Evolutionary conservation across 2,888 invertebrate genomes (phyloP), one percentile per base, ranked within the genome.

Genomic region (Ceramica pisi): DNA sequence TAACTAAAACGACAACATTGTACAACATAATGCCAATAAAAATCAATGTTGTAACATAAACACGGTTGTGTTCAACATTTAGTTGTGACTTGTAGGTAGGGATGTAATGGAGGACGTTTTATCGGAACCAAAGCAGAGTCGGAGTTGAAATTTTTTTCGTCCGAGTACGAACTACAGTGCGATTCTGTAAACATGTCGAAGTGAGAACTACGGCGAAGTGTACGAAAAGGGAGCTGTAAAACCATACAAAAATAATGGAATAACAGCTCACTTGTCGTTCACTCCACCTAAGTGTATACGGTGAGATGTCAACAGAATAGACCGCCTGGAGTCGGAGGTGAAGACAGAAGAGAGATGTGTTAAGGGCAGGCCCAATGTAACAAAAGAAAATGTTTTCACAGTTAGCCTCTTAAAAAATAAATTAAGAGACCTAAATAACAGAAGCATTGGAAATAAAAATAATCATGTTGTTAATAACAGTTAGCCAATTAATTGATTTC

Each of bases 21-120:
- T 78, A 41, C 44, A 64, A 69, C 59, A 75, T 50, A 59, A 55
- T 50, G 56, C 35, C 56, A 79, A 70, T 71, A 81, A 82, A 68
- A 85, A 82, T 76, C 75, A 85, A 75, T 75, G 64, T 75, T 66
- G 63, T 61, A 64, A 73, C 61, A 48, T 66, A 60, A 75, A 68
- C 56, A 71, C 8, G 61, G 61, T 26, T 53, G 2, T 48, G 61
- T 56, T 56, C 23, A 62, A 73, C 63, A 77, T 73, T 75, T 72
- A 59, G 23, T 53, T 26, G 48, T 31, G 14, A 73, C 46, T 72
- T 67, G 64, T 41, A 71, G 63, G 53, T 80, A 44, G 41, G 41
- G 41, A 41, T 41, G 41, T 41, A 0, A 41, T 14, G 41, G 12
- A 14, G 61, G 26, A 10, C 10, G n/a, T 21, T 48, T 48, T 41